Evolutionary conservation across 2,797 vertebrate species (phyloP), one percentile per base, ranked within the genome.

Genomic region (Myioborus miniatus): DNA sequence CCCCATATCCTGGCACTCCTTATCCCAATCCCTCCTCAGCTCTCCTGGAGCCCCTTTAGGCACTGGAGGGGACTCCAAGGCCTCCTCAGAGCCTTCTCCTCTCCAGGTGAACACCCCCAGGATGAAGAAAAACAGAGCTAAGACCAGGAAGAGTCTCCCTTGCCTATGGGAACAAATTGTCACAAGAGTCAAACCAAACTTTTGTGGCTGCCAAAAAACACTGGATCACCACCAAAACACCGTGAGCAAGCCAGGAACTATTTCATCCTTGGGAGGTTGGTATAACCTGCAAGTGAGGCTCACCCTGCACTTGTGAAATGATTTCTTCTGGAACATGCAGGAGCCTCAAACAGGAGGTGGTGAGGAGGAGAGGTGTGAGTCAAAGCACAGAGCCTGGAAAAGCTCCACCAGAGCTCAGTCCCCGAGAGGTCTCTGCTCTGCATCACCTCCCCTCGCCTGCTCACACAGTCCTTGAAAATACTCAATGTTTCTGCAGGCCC

Each of bases 281-380:
- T 55, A 87, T 18, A 65, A 87, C 44, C 89, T 58, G 47, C 70
- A 75, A 67, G 41, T 1, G 0, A 32, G 37, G 65, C 24, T 83
- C 24, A 2, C 67, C 60, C 64, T 67, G 65, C 27, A 30, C 80
- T 60, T 68, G 53, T 49, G 86, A 74, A 93, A 87, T 55, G 1
- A 77, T 75, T 86, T 64, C 43, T 87, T 68, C 74, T 7, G 2
- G 83, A 90, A 78, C 85, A 87, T 2, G 16, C 63, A 75, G 83
- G 68, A 86, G 49, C 53, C 72, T 88, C 58, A 27, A 53, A 58
- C 1, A 3, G 6, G 18, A 81, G 55, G 58, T 63, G 53, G 56
- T 52, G 74, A 77, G 49, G 83, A 80, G 58, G 69, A 91, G 71
- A 87, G 44, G 71, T 43, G 59, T 37, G 90, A 93, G 89, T 30